Base-by-base conservation (phyloP, 2,888 invertebrate species). In the Opisthograptis luteolata region DNA sequence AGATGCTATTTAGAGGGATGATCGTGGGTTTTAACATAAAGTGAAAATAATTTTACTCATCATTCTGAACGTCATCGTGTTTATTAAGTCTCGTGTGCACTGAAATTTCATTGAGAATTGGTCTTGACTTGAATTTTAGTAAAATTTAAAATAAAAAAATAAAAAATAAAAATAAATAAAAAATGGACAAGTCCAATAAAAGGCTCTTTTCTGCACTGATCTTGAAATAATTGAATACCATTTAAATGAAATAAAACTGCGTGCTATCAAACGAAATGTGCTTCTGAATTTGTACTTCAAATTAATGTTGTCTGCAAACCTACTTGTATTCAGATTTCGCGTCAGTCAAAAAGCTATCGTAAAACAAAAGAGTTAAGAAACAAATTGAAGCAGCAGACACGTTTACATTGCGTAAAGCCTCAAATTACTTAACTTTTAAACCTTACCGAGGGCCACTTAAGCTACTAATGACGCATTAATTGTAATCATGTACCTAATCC, bases 391-490 rank as follows among this genome's bases (percentile, higher is more conserved):
- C 10, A 14, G 31, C 25, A 8, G n/a, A 17, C 22, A 32, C 10
- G 6, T 12, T 9, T 14, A 3, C 10, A 9, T 13, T 9, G 14
- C n/a, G 2, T 14, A 40, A 31, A 41, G 31, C 25, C 36, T 32
- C 42, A 32, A 42, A 42, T 42, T 31, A 37, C 37, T 48, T 42
- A 48, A 42, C 42, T 48, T 48, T 36, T 27, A 37, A 42, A 20
- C 31, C 19, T 6, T 40, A 14, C 7, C 17, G 32, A 49, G 32
- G 48, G 25, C 31, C 31, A 49, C 43, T 49, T 17, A 34, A 48
- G 41, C 44, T 57, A 44, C 44, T 59, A 58, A 63, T 57, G 41
- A 54, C 45, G 39, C 47, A 52, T 56, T 60, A 55, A 55, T 55
- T 44, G 47, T 37, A 37, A 55, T 58, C 55, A 25, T 44, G 48